phyloP scores from a whole-genome alignment of 2,888 invertebrate species.

The Aleiodes testaceus region DNA sequence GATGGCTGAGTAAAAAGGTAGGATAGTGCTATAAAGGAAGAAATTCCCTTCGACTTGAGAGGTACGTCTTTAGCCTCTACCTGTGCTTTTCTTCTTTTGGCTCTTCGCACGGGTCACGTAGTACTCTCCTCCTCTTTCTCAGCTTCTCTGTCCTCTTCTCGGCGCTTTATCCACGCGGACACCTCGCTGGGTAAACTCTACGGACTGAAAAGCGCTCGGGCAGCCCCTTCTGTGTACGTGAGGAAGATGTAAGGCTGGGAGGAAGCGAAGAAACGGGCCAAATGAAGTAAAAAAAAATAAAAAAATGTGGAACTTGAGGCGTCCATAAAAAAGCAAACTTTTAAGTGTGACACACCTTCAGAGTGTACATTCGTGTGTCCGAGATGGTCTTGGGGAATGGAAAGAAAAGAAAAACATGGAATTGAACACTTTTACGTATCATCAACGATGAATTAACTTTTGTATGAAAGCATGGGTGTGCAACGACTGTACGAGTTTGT shows the following conservation, averaged over 20 bases:
- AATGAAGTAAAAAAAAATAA: constrained; percentile 13
- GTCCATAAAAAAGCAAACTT: constrained; percentile 50
- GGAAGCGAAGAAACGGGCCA: constrained; percentile 18
- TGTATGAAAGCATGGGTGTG: neutral
- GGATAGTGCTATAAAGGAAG: constrained; percentile 28
- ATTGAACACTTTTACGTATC: constrained; percentile 18
- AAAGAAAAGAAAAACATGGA: neutral
- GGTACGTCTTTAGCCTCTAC: constrained; percentile 17
- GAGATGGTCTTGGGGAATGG: neutral
- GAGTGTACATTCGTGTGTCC: neutral
- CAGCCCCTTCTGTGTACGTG: constrained; percentile 42
- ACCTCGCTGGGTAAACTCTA: constrained; percentile 28
- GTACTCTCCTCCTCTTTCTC: constrained; percentile 28
- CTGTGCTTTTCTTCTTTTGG: constrained; percentile 2
- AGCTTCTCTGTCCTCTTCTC: constrained; percentile 9
- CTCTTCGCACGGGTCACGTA: constrained; percentile 46
- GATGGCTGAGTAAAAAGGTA: constrained; percentile 35
- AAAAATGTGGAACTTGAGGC: constrained; percentile 28
- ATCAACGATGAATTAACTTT: constrained; percentile 26
- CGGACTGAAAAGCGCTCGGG: constrained; percentile 29
- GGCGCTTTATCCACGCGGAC: constrained; percentile 9
- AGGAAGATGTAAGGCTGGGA: constrained; percentile 27
- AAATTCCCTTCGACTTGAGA: constrained; percentile 41
- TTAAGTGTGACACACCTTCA: constrained; percentile 24
- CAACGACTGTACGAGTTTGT: neutral